Percentiles rank a stretch among this genome's conserved stretches.
phyloP scores from a whole-genome alignment of 2,888 invertebrate species.

The Caenorhabditis angaria region DNA sequence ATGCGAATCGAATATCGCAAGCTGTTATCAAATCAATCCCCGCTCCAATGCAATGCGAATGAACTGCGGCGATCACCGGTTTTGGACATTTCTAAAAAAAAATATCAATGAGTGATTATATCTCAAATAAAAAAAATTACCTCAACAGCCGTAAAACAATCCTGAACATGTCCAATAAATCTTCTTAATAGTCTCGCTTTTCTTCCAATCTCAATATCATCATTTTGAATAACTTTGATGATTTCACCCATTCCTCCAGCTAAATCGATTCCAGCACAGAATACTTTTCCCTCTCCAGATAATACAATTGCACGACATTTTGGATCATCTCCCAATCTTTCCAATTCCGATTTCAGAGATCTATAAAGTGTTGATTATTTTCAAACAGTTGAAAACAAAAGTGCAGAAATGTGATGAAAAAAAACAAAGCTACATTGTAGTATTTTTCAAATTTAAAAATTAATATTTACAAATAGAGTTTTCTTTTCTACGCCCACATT shows the following conservation, averaged over 20 bases:
- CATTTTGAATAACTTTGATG: conserved; percentile 43
- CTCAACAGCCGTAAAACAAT: conserved; percentile 52
- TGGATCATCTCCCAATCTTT: conserved; percentile 80
- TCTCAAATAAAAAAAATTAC: conserved; percentile 14
- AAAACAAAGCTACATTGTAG: no score
- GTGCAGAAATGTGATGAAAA: conserved; percentile 3
- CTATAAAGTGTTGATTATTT: conserved; percentile 59
- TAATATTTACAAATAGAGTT: no score
- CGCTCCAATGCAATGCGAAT: conserved; percentile 89
- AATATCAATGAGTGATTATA: background rate
- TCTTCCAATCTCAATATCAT: conserved; percentile 50
- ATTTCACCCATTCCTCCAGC: conserved; percentile 58
- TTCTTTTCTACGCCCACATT: no score
- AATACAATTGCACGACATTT: conserved; percentile 88
- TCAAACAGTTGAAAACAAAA: background rate
- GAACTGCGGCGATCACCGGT: conserved; percentile 88
- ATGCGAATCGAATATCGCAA: conserved; percentile 90
- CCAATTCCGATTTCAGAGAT: conserved; percentile 85
- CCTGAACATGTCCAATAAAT: conserved; percentile 42
- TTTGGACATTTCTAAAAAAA: conserved; percentile 80
- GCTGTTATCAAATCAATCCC: conserved; percentile 88
- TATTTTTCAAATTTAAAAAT: no score
- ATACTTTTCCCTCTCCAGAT: conserved; percentile 86
- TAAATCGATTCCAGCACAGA: conserved; percentile 86
- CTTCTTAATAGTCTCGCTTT: conserved; percentile 44